Conservation (phyloP, 2,113 vertebrate species). For the Hystrix cristata region DNA sequence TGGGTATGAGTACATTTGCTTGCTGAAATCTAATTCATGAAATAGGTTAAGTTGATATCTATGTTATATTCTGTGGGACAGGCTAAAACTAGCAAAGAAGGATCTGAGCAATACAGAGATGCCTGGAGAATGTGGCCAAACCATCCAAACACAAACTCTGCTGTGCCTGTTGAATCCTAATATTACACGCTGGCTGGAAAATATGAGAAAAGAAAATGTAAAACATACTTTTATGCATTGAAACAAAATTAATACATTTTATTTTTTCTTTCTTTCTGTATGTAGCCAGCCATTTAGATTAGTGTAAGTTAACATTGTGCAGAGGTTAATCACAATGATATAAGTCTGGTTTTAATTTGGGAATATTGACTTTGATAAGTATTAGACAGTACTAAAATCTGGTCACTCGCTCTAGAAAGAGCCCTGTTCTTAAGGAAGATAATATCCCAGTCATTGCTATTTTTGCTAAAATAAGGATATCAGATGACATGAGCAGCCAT, state of each 20-base stretch:
- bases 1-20: neutral
- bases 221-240: neutral
- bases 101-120: neutral
- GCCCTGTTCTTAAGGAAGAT: neutral
- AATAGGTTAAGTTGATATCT: neutral
- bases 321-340: neutral
- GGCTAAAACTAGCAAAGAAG: neutral
- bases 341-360: neutral
- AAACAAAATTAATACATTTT: neutral
- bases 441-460: neutral
- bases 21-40: neutral
- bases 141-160: neutral
- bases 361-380: slow-evolving; percentile 20
- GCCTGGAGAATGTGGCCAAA: neutral
- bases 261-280: neutral
- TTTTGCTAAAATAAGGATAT: neutral
- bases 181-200: neutral
- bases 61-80: neutral
- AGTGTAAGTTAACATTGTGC: neutral
- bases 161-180: neutral
- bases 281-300: neutral
- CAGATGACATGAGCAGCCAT: neutral
- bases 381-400: neutral
- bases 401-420: neutral
- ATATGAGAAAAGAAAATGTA: neutral